Evolutionary conservation across 2,888 invertebrate genomes (phyloP).

Genomic region (Caenorhabditis sp.): DNA sequence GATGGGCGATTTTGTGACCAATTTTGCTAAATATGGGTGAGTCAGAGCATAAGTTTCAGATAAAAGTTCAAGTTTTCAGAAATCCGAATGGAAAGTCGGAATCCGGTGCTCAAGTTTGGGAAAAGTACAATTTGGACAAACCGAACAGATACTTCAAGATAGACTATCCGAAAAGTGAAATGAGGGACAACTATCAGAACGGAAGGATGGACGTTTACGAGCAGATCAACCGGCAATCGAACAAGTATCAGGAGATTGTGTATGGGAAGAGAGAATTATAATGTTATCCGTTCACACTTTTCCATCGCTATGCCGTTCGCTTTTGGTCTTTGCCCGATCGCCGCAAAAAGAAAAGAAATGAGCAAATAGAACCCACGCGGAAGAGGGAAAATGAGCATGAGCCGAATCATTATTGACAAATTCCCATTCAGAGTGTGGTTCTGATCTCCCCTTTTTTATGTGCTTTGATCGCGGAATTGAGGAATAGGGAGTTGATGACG

Average conservation of each 20-base stretch:
- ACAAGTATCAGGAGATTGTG: conserved; percentile 25
- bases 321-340: conserved; percentile 33
- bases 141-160: conserved; percentile 27
- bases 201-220: conserved; percentile 14
- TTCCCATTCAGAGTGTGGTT: conserved; percentile 3
- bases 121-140: conserved; percentile 3
- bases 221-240: conserved; percentile 4
- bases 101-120: neutral
- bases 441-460: too few species aligned
- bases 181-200: conserved; percentile 24
- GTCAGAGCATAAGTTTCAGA: too few species aligned
- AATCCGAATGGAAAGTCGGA: conserved; percentile 21
- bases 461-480: conserved; percentile 4
- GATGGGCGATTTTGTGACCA: conserved; percentile 59
- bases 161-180: conserved; percentile 15
- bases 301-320: neutral
- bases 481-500: neutral
- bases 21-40: conserved; percentile 67
- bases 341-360: conserved; percentile 1
- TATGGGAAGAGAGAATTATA: neutral
- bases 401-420: neutral
- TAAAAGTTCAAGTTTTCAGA: too few species aligned
- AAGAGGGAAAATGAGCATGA: neutral
- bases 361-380: conserved; percentile 41
- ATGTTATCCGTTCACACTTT: neutral